These are phyloP conservation scores for Spondyliosoma cantharus DNA, from an alignment of 2,797 vertebrate genomes.

Conservation along the genomic window DNA sequence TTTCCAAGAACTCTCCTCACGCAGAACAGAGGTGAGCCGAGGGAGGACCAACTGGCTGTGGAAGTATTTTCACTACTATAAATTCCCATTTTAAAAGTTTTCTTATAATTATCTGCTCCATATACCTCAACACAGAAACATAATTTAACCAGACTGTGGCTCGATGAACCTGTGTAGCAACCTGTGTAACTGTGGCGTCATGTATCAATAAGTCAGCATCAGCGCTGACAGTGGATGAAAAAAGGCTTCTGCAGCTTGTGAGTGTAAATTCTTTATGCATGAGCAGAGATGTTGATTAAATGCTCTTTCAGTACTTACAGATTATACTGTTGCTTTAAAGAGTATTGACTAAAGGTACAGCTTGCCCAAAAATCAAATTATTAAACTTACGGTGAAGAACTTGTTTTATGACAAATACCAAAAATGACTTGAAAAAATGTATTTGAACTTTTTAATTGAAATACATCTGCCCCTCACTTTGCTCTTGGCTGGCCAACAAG, in stretches of 20 bases:
- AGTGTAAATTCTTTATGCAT: conserved; percentile 1
- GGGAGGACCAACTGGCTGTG: conserved; percentile 1
- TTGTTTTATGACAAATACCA: conserved; percentile 2
- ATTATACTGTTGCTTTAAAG: background rate
- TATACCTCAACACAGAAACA: conserved; percentile 2
- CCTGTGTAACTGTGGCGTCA: conserved; percentile 24
- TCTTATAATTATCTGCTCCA: background rate
- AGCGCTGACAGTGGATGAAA: conserved; percentile 10
- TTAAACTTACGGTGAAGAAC: background rate
- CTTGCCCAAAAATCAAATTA: background rate
- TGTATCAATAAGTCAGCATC: conserved; percentile 4
- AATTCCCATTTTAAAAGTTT: conserved; percentile 6
- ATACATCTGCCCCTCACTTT: conserved; percentile 11
- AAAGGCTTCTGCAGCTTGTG: background rate
- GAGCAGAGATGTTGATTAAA: background rate
- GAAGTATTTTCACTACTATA: conserved; percentile 6
- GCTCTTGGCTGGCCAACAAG: conserved; percentile 57
- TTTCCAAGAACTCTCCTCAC: background rate
- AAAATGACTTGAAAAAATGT: background rate
- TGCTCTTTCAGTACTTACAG: background rate
- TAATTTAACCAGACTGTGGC: background rate
- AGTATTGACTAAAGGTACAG: background rate
- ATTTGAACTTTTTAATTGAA: background rate
- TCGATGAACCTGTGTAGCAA: too few relatives aligned
- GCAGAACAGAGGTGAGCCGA: background rate